These are phyloP conservation scores for Artibeus jamaicensis DNA, from an alignment of 2,797 vertebrate species.

Conservation along the genomic window DNA sequence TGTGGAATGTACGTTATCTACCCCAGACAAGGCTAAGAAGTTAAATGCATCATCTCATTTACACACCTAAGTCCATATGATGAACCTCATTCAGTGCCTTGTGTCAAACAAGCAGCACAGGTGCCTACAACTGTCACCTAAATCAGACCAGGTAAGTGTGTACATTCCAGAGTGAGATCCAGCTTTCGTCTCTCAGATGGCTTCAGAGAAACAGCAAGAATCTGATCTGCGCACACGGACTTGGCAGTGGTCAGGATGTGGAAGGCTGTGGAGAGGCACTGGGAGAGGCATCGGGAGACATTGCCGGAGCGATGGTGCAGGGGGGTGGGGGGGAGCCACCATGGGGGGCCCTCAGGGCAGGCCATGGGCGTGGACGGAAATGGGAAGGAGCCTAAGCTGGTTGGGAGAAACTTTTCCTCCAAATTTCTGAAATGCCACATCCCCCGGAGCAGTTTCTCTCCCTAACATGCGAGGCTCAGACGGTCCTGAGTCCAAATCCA, in stretches of 20 bases:
- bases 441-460: background rate
- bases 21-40: background rate
- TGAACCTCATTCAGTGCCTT: background rate
- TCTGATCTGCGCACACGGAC: background rate
- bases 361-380: background rate
- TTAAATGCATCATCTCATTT: background rate
- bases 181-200: background rate
- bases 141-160: background rate
- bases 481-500: background rate
- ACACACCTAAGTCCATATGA: background rate
- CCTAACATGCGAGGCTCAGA: background rate
- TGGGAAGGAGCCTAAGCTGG: background rate
- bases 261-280: background rate
- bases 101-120: background rate
- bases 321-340: background rate
- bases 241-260: rapidly evolving
- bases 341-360: rapidly evolving
- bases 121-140: background rate
- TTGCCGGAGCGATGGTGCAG: rapidly evolving
- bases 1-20: background rate
- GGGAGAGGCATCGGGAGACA: background rate
- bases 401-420: background rate
- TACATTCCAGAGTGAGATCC: background rate
- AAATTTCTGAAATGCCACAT: background rate
- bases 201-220: background rate